Evolutionary conservation across 1,140 invertebrate genomes (phyloP), one percentile per base, ranked within the genome.

Genomic region (Musca domestica): DNA sequence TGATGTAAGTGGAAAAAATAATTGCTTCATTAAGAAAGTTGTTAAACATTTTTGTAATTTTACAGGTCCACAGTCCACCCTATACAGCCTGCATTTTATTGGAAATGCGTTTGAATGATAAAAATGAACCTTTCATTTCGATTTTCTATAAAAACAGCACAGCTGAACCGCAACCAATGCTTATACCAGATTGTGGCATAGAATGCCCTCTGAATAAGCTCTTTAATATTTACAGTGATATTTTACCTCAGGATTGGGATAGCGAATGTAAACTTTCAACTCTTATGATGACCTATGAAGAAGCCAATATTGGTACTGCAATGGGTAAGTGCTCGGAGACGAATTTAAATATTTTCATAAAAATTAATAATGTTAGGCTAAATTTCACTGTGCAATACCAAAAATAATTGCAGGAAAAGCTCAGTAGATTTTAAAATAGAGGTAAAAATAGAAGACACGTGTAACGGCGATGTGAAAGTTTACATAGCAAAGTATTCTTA

Each of bases 51-150:
- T 61, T 61, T 3, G 10, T 30, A 1, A 17, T 54, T 48, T 34
- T 41, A 69, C 47, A 81, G 77, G 23, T 73, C 3, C 88, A 90
- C 64, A 87, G 85, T 71, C 93, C 94, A 2, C 87, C 87, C 0
- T 95, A 93, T 73, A 83, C 89, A 6, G 84, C 91, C 6, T 85
- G 87, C 14, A 82, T 95, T 27, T 77, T 95, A 23, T 78, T 94
- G 27, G 94, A 95, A 82, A 80, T 95, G n/a, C 70, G 73, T 19
- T 19, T 76, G 58, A 70, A 83, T 68, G 70, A 81, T 71, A 66
- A 83, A 58, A 75, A 82, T 61, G 71, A 72, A 4, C 72, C 76
- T 0, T 71, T 69, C 41, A 82, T 83, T 1, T 73, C 90, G 80
- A 71, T 90, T 63, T 87, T 84, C 64, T 90, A 89, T 71, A 88